phyloP scores from a whole-genome alignment of 2,113 vertebrate genomes.

The Pedionomus torquatus region DNA sequence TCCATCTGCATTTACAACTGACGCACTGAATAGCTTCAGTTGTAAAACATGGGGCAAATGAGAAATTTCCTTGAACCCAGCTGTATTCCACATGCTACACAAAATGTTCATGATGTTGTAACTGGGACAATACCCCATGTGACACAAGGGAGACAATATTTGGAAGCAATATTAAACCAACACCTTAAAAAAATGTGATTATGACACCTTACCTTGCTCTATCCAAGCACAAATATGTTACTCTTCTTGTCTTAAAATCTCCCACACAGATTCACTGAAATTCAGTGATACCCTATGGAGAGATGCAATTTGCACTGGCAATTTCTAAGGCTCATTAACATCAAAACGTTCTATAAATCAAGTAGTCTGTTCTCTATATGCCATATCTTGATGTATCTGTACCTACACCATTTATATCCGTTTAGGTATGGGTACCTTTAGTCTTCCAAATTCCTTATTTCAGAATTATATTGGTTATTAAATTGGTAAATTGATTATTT shows the following conservation, averaged over 20 bases:
- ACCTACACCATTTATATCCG: background rate
- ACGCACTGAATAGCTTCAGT: background rate
- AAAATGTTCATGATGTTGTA: background rate
- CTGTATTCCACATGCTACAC: background rate
- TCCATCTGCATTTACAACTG: background rate
- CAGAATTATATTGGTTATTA: background rate
- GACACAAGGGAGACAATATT: background rate
- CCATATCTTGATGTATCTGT: background rate
- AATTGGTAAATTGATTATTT: background rate
- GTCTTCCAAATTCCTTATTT: background rate
- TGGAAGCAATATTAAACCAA: background rate
- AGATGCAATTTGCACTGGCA: background rate
- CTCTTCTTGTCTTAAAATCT: background rate
- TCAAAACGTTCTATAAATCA: background rate
- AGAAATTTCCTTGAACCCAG: background rate
- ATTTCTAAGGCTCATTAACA: background rate
- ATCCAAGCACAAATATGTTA: background rate
- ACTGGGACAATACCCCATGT: background rate
- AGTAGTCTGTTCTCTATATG: background rate
- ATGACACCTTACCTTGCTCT: background rate
- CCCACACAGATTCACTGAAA: background rate
- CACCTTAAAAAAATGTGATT: background rate
- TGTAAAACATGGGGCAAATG: background rate
- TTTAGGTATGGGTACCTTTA: background rate
- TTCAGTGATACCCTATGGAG: background rate